These are phyloP conservation scores for Orchesella cincta DNA, from an alignment of 1,140 invertebrate genomes.

Conservation along the genomic window DNA sequence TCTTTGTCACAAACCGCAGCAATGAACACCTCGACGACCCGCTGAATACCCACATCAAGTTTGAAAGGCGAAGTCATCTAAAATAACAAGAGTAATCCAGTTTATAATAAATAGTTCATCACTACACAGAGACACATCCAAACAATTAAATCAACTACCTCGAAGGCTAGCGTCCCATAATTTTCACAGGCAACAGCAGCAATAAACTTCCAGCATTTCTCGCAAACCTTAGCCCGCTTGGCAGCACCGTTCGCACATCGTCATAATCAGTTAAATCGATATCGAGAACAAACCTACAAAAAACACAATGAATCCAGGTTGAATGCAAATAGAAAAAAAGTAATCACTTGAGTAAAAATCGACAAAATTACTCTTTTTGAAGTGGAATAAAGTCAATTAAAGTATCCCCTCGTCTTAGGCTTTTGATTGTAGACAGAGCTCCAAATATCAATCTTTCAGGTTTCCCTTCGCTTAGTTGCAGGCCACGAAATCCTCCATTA, in stretches of 20 bases:
- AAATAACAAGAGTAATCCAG: too few relatives aligned
- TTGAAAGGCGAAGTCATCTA: conserved; percentile 93
- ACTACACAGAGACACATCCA: too few relatives aligned
- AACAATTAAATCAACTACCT: too few relatives aligned
- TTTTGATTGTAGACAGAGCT: conserved; percentile 76
- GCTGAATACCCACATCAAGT: conserved; percentile 96
- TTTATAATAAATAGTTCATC: too few relatives aligned
- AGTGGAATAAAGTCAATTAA: conserved; percentile 59
- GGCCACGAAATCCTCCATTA: conserved; percentile 77
- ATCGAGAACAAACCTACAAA: conserved; percentile 63
- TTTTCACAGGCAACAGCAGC: conserved; percentile 85
- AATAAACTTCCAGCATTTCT: conserved; percentile 98
- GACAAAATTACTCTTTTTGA: conserved; percentile 92
- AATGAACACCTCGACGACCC: conserved; percentile 94
- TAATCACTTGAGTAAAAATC: background rate
- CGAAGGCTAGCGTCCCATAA: conserved; percentile 81
- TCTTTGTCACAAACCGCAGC: conserved; percentile 92
- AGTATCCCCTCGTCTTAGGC: conserved; percentile 39
- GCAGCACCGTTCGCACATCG: conserved; percentile 89
- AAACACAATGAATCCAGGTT: conserved; percentile 18
- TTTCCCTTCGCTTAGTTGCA: conserved; percentile 75
- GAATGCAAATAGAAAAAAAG: too few relatives aligned
- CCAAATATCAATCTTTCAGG: conserved; percentile 95
- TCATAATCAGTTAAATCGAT: conserved; percentile 99
- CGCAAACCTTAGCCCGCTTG: conserved; percentile 84